These are phyloP conservation scores for Trichomycterus rosablanca DNA, from an alignment of 2,113 vertebrate genomes.

Conservation along the genomic window DNA sequence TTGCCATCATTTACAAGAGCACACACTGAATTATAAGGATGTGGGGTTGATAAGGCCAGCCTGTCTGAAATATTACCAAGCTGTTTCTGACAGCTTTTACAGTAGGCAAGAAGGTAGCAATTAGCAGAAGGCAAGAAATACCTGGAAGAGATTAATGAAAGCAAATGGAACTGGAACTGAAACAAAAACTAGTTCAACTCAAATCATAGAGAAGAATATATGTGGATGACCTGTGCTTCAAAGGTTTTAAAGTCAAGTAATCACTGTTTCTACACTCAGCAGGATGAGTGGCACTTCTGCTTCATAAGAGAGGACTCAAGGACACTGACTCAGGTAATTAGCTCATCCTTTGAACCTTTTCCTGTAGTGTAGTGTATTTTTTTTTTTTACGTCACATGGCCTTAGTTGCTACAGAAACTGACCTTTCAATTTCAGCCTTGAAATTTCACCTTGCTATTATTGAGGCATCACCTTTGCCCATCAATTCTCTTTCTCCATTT, in stretches of 20 bases:
- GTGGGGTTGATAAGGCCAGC: background rate
- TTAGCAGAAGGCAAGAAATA: background rate
- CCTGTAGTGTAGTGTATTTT: conserved; percentile 22
- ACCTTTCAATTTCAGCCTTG: conserved; percentile 34
- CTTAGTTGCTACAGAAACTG: conserved; percentile 17
- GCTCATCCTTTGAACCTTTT: conserved; percentile 13
- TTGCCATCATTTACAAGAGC: background rate
- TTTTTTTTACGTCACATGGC: conserved; percentile 27
- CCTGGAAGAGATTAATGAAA: too few species aligned
- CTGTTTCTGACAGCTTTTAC: background rate
- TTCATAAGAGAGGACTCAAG: conserved; percentile 17
- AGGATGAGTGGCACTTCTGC: conserved; percentile 3
- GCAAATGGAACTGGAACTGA: too few species aligned
- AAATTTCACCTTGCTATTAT: conserved; percentile 14
- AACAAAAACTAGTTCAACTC: too few species aligned
- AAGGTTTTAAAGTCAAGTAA: background rate
- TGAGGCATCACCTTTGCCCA: background rate
- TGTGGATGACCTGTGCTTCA: too few species aligned
- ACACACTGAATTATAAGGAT: background rate
- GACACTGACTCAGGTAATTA: conserved; percentile 31
- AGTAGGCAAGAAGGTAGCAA: background rate
- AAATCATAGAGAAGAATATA: too few species aligned
- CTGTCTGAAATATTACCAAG: background rate
- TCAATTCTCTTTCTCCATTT: background rate
- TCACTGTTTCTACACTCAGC: conserved; percentile 6